Evolutionary conservation across 2,888 invertebrate genomes (phyloP), one percentile per base, ranked within the genome.

Genomic region (Athetis lepigone): DNA sequence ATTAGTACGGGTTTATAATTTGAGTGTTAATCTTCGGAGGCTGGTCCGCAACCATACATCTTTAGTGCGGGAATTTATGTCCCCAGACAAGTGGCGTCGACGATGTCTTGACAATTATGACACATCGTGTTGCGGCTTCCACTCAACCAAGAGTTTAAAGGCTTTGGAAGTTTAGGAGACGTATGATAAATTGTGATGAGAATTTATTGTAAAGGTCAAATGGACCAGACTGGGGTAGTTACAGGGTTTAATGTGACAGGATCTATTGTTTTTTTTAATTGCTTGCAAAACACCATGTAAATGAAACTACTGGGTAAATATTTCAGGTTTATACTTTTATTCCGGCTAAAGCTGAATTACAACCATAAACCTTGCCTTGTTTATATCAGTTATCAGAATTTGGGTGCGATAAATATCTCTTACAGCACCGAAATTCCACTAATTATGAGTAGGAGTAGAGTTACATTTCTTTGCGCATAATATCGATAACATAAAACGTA

Each of bases 101-200:
- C 39, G 51, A 70, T 33, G 16, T 18, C 33, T 43, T 50, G 50
- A 69, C 70, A 33, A 62, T 19, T 50, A 62, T 56, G 47, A 70
- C 47, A 16, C 18, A 5, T 11, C 23, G 27, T 51, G 40, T 69
- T 40, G 33, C 23, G 36, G 6, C 1, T 29, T n/a, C 1, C 4
- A 3, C 9, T 27, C 19, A 11, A n/a, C 4, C 4, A 39, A n/a
- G 19, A 39, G 25, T 54, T 68, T 33, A 18, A 23, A 5, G 23
- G 11, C 2, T 21, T 47, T 23, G 23, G 7, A 2, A 19, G 2
- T 8, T 27, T 9, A 13, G 19, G 29, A 23, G 8, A 21, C 13
- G 11, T 33, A 18, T 29, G 37, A 25, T 23, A 1, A 37, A 16
- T 4, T 4, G n/a, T n/a, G 11, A 1, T 11, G 1, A 29, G 29